Base-by-base conservation (phyloP, 2,797 vertebrate genomes). In the Aselliscus stoliczkanus region DNA sequence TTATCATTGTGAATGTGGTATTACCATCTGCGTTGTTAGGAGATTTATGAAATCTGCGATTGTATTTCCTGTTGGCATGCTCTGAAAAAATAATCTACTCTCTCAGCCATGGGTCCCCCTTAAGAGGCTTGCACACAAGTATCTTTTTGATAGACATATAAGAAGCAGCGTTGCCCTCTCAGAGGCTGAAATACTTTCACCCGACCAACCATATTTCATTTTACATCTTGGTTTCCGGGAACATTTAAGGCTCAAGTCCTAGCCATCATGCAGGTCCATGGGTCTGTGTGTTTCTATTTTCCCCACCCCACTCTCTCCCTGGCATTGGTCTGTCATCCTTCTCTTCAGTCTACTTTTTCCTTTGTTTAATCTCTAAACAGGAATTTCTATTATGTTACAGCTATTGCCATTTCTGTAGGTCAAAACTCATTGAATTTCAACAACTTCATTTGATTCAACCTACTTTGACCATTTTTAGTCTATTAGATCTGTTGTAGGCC, bases 341-440 rank as follows among this genome's bases (percentile, higher is more conserved):
- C 44, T 69, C 39, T 37, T 84, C 27, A 47, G 7, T 62, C 73
- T 58, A 17, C 65, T 25, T 75, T 54, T 44, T 60, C 31, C 39
- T 83, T 60, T 56, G 15, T n/a, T 54, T 44, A 7, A 29, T 75
- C 56, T 75, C 37, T 62, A 87, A 93, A 84, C 31, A 50, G 29
- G 29, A 15, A 64, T 60, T 96, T 84, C 37, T 52, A 54, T 44
- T 70, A 65, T 4, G 37, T 58, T 44, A 67, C 62, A 91, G 7
- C 34, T 44, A 39, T 0, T 50, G 42, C 39, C 44, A 88, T 54
- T 88, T 85, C 29, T 56, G 20, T 25, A 67, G 29, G 37, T 92
- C 58, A 90, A 73, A 96, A 85, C 18, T 88, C 67, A 82, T 0
- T 44, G 13, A 92, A 65, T 88, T 81, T 85, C 44, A 77, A 44